Percentiles rank a stretch among this genome's conserved stretches.
phyloP scores from a whole-genome alignment of 64 coral and sea anemone genomes.

The Pocillopora verrucosa region DNA sequence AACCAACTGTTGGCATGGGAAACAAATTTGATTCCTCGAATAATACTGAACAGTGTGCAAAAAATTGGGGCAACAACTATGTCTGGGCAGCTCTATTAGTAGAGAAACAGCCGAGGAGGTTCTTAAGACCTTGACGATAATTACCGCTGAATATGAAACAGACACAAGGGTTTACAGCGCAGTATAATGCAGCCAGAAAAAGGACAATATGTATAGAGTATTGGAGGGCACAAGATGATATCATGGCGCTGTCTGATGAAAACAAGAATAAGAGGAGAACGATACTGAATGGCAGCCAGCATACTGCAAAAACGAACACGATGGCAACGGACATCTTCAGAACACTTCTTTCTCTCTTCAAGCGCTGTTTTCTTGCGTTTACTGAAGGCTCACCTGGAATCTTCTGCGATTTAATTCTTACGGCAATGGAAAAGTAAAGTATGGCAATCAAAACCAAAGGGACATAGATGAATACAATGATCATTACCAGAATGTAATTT shows the following conservation, averaged over 20 bases:
- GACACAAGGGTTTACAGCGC: constrained; percentile 19
- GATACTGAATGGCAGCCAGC: constrained; percentile 4
- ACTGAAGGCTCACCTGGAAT: not conserved
- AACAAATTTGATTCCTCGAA: no score
- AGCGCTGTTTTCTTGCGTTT: not conserved
- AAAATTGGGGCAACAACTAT: no score
- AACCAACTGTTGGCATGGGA: no score
- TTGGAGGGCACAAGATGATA: not conserved
- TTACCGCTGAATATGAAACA: not conserved
- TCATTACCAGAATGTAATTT: not conserved
- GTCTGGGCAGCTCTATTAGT: no score
- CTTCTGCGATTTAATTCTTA: not conserved
- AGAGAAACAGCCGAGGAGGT: no score
- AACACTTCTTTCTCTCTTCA: constrained; percentile 3
- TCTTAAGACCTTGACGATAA: not conserved
- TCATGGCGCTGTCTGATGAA: not conserved
- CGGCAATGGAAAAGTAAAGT: constrained; percentile 14
- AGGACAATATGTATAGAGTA: not conserved
- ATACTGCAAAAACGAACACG: constrained; percentile 13
- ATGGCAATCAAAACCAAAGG: not conserved
- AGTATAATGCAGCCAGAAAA: not conserved
- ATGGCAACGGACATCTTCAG: constrained; percentile 11
- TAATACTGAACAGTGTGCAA: no score
- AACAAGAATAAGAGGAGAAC: not conserved
- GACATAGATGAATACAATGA: not conserved